Percentiles rank a stretch among this genome's conserved stretches.
Conservation (phyloP, 37 sponge, comb jelly and placozoan genomes). For the Diacarnus erythraeanus region DNA sequence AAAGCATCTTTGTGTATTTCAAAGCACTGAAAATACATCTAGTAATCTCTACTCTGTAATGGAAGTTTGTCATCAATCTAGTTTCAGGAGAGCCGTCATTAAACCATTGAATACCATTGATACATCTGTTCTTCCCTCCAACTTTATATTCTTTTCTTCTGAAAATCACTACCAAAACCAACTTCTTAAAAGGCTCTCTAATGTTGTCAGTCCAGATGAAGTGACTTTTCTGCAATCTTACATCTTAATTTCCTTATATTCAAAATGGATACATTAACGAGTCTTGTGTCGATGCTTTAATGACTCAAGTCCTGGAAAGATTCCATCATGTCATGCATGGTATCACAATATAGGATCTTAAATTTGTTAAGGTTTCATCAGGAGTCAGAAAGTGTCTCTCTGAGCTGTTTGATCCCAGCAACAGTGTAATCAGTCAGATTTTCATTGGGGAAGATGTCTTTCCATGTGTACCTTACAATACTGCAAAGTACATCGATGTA, state of each 20-base stretch:
- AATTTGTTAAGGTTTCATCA: neutral
- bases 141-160: conserved; percentile 4
- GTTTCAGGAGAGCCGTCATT: neutral
- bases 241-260: conserved; percentile 25
- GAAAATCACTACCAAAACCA: conserved; percentile 1
- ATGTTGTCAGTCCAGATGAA: neutral
- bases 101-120: neutral
- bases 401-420: conserved; percentile 23
- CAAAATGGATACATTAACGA: neutral
- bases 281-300: neutral
- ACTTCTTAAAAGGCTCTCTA: conserved; percentile 3
- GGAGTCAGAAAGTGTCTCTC: neutral
- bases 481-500: neutral
- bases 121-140: conserved; percentile 10
- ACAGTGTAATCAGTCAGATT: conserved; percentile 8
- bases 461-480: conserved; percentile 29
- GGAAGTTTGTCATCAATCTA: neutral
- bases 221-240: too few species aligned
- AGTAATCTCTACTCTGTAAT: neutral
- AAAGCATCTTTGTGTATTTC: neutral
- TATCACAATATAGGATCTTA: neutral
- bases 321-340: too few species aligned
- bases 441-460: conserved; percentile 47
- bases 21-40: neutral
- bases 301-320: conserved; percentile 28